These are phyloP conservation scores for Syrrhaptes paradoxus DNA, from an alignment of 2,113 vertebrate species.

Conservation along the genomic window DNA sequence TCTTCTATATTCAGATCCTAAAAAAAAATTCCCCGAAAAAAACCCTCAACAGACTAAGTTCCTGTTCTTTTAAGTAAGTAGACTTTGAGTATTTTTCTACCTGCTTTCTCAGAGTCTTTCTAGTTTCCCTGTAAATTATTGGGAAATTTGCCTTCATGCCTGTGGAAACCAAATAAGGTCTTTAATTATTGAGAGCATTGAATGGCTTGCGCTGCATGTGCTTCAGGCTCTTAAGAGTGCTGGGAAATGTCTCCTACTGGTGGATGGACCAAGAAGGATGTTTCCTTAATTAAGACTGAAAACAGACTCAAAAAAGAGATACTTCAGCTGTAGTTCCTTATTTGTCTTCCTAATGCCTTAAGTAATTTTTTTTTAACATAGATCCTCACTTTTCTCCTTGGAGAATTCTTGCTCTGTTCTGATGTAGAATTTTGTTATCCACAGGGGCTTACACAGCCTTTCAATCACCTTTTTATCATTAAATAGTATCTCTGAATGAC, in stretches of 20 bases:
- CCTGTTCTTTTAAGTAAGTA: not conserved
- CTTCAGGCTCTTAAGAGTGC: not conserved
- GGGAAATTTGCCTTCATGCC: not conserved
- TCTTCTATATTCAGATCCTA: not conserved
- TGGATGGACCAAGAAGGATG: not conserved
- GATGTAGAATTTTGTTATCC: not conserved
- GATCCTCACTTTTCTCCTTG: not conserved
- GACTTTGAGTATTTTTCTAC: not conserved
- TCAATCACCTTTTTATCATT: not conserved
- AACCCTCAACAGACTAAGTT: not conserved
- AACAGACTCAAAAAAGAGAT: not conserved
- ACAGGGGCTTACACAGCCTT: not conserved
- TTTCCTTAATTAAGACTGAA: not conserved
- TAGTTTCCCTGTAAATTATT: not conserved
- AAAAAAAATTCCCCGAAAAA: accelerated
- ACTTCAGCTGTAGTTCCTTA: not conserved
- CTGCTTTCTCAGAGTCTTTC: not conserved
- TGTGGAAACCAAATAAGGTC: not conserved
- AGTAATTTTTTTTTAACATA: not conserved
- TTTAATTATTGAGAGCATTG: not conserved
- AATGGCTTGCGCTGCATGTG: not conserved
- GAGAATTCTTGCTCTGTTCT: not conserved
- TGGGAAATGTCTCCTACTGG: not conserved
- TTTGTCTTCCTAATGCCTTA: not conserved
- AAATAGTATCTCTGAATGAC: not conserved